Percentiles rank a stretch among this genome's conserved stretches.
These are phyloP conservation scores for Mirounga angustirostris DNA, from an alignment of 2,113 vertebrate species.

Conservation along the genomic window DNA sequence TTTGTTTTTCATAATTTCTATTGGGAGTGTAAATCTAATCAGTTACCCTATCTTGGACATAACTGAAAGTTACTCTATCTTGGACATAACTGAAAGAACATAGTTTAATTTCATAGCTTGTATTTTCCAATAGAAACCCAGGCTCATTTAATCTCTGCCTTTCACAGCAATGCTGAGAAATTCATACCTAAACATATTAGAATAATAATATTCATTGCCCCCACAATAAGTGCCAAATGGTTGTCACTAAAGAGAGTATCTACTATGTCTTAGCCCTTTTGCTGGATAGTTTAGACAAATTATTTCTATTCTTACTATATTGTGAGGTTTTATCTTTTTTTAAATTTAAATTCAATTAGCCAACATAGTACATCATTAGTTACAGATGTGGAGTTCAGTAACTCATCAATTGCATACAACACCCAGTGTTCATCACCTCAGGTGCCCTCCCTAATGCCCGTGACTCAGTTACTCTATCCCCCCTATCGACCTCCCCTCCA, in stretches of 20 bases:
- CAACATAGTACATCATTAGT: not conserved
- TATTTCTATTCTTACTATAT: not conserved
- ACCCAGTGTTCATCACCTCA: not conserved
- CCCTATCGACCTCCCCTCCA: not conserved
- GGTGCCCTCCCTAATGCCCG: not conserved
- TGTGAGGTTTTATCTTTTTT: not conserved
- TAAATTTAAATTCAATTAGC: not conserved
- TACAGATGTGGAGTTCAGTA: not conserved
- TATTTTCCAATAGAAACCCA: not conserved
- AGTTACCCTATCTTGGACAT: not conserved
- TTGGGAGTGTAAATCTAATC: not conserved
- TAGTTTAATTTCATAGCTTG: slow-evolving; percentile 2
- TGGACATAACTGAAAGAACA: not conserved
- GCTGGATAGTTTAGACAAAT: not conserved
- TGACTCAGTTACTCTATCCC: not conserved
- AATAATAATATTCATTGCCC: not conserved
- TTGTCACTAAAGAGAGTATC: not conserved
- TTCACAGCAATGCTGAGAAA: not conserved
- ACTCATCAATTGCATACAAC: not conserved
- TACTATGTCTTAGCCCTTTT: not conserved
- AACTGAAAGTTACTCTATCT: not conserved
- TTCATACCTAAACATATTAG: not conserved
- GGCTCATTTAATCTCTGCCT: not conserved
- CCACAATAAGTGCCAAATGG: not conserved
- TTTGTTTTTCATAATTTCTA: slow-evolving; percentile 30